Evolutionary conservation across 2,113 vertebrate genomes (phyloP).

Genomic region (Tympanuchus pallidicinctus): DNA sequence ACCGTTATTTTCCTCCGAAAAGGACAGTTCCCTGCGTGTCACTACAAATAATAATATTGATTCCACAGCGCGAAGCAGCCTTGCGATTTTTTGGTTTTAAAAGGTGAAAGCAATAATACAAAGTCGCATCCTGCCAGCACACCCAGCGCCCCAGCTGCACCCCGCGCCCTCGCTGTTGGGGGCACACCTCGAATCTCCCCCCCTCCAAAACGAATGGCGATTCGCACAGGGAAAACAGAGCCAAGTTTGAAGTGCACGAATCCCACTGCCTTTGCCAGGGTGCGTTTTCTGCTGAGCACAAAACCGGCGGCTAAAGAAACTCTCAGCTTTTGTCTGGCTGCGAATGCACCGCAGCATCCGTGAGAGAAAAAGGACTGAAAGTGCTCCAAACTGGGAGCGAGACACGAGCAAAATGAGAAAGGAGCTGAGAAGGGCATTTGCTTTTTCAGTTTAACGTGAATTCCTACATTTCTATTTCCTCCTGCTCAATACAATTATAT

Average conservation of each 20-base stretch:
- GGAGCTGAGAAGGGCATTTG: accelerated
- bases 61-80: not conserved
- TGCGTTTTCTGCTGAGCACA: not conserved
- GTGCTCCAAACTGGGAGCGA: not conserved
- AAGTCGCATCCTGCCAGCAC: not conserved
- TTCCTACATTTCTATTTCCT: not conserved
- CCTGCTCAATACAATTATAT: not conserved
- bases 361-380: not conserved
- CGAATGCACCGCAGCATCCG: accelerated
- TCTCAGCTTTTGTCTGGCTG: not conserved
- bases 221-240: not conserved
- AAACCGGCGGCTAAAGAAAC: not conserved
- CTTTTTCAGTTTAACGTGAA: not conserved
- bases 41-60: accelerated
- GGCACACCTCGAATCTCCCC: not conserved
- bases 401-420: not conserved
- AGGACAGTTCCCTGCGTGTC: not conserved
- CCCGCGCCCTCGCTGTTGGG: accelerated
- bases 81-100: not conserved
- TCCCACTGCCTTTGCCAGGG: accelerated
- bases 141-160: not conserved
- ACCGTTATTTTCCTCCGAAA: not conserved
- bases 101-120: too few species aligned
- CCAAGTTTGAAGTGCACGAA: not conserved
- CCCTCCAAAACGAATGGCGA: accelerated